Evolutionary conservation across 2,113 vertebrate genomes (phyloP).

Genomic region (Macaca fascicularis): DNA sequence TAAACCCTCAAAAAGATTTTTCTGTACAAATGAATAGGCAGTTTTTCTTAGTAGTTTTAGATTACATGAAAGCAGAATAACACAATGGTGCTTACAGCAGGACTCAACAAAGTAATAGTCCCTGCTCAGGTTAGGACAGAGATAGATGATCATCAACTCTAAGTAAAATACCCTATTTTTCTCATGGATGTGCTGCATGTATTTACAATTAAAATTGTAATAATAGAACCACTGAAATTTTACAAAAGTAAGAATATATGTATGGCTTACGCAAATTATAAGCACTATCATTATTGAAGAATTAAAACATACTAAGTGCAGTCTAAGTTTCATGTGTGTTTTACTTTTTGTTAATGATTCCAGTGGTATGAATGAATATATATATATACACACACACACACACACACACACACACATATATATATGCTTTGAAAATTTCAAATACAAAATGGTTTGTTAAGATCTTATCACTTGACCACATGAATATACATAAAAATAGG

Average conservation of each 20-base stretch:
- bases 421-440: background rate
- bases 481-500: background rate
- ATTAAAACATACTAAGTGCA: background rate
- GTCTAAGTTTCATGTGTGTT: background rate
- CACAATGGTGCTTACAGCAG: background rate
- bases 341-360: background rate
- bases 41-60: background rate
- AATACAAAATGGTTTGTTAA: background rate
- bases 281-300: background rate
- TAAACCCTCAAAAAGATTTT: background rate
- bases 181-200: background rate
- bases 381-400: too few species aligned
- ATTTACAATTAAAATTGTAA: background rate
- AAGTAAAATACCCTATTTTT: background rate
- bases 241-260: background rate
- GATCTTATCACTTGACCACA: background rate
- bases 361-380: background rate
- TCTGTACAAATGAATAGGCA: background rate
- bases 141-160: background rate
- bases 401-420: too few species aligned
- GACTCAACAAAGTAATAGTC: background rate
- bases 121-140: background rate
- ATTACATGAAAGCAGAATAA: background rate
- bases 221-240: background rate
- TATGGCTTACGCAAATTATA: background rate